Percentiles rank a stretch among this genome's conserved stretches.
Conservation (phyloP, 2,888 invertebrate species). For the Pyrochroa serraticornis region DNA sequence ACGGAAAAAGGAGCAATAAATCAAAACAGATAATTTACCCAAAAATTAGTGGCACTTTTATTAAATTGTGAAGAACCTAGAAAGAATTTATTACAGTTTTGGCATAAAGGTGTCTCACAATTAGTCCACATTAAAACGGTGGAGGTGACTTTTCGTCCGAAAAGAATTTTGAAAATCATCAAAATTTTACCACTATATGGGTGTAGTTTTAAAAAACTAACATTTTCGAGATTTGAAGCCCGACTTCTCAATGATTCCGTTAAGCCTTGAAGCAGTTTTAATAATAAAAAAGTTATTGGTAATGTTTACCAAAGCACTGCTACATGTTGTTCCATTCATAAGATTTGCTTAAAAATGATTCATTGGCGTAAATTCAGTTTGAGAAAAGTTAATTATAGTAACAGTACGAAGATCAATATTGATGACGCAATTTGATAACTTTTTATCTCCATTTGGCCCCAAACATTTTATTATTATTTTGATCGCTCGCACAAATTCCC, state of each 20-base stretch:
- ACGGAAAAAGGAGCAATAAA: too few relatives aligned
- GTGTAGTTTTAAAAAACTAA: too few relatives aligned
- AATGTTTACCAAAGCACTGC: neutral
- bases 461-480: neutral
- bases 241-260: too few relatives aligned
- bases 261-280: neutral
- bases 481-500: neutral
- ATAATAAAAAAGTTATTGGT: neutral
- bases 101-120: too few relatives aligned
- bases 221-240: too few relatives aligned
- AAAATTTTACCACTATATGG: too few relatives aligned
- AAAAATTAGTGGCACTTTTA: neutral
- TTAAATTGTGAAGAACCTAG: too few relatives aligned
- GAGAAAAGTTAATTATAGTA: constrained; percentile 1
- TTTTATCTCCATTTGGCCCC: neutral
- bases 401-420: neutral
- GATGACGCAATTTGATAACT: neutral
- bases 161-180: too few relatives aligned
- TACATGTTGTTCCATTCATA: constrained; percentile 3
- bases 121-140: too few relatives aligned
- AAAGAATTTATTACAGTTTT: too few relatives aligned
- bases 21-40: too few relatives aligned
- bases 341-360: neutral
- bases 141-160: too few relatives aligned
- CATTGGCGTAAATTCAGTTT: neutral